Base-by-base conservation (phyloP, 2,113 vertebrate species). In the Hipposideros armiger region DNA sequence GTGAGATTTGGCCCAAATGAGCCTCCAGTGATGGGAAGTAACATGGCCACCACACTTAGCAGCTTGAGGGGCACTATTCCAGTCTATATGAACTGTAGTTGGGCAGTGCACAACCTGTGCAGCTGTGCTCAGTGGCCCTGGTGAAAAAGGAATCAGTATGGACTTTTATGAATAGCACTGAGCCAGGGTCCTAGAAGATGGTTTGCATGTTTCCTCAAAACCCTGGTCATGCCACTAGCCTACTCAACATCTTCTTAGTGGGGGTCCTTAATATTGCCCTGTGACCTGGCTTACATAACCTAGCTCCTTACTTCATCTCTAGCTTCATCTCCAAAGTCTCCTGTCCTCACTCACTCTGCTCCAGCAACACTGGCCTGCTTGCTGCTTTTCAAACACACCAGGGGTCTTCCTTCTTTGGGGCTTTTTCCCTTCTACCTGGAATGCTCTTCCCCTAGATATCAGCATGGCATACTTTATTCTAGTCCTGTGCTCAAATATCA, bases 361-460 rank as follows among this genome's bases (percentile, higher is more conserved):
- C 11, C 69, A 30, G 69, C 4, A 50, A 42, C 42, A 32, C 16
- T 54, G 56, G 36, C 45, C 45, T 56, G 42, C 47, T 11, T 67
- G 24, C 60, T 73, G 74, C 30, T 94, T 93, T 84, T 69, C 93
- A 84, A 50, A 90, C 5, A n/a, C 19, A 50, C 60, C 58, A 56
- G 32, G 8, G 15, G 17, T 58, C 47, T 54, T 47, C 40, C 50
- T 84, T 54, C 40, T 58, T 83, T 6, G 50, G 67, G 26, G 1
- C 50, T 17, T 76, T 74, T 45, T 7, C 1, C 22, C 47, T 83
- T 45, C 30, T 54, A 15, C 15, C 11, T 22, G 60, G 58, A 24
- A 66, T 9, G 47, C 8, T 56, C 56, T 76, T 66, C 40, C 30
- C 78, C 30, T 52, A 40, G 78, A 40, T 40, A 32, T 36, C 32